phyloP scores from a whole-genome alignment of 1,140 invertebrate genomes.

The Samia ricini region DNA sequence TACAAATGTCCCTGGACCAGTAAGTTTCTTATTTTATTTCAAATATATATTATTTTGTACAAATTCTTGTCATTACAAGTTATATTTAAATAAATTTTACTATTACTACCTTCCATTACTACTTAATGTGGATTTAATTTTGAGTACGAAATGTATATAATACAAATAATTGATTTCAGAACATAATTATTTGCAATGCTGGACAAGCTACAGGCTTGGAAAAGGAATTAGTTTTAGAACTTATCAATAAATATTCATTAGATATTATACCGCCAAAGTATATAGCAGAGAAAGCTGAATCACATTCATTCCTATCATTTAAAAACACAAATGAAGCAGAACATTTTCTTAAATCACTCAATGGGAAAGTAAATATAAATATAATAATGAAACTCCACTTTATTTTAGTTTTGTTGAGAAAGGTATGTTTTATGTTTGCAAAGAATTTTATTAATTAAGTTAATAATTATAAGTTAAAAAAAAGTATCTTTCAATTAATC shows the following conservation, averaged over 20 bases:
- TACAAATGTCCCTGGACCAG: constrained; percentile 14
- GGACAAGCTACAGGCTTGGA: constrained; percentile 63
- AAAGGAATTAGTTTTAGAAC: constrained; percentile 38
- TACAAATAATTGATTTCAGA: constrained; percentile 47
- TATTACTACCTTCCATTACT: neutral
- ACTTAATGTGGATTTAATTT: no score
- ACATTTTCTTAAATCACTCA: constrained; percentile 42
- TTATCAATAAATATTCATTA: constrained; percentile 29
- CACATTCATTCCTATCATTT: constrained; percentile 56
- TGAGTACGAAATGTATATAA: no score
- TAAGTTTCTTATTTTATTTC: constrained; percentile 2
- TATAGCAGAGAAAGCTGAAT: constrained; percentile 60
- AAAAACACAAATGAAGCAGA: constrained; percentile 31
- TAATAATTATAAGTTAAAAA: neutral
- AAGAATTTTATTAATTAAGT: neutral
- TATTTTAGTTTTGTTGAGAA: constrained; percentile 62
- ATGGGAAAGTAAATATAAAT: constrained; percentile 45
- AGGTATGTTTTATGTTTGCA: constrained; percentile 31
- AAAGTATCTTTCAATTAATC: no score
- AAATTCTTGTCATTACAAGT: neutral
- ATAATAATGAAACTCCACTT: constrained; percentile 32
- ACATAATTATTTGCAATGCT: constrained; percentile 62
- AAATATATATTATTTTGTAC: constrained; percentile 5
- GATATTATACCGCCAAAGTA: constrained; percentile 39
- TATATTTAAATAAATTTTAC: neutral